Evolutionary conservation across 2,797 vertebrate genomes (phyloP).

Genomic region (Tokudaia muenninki): DNA sequence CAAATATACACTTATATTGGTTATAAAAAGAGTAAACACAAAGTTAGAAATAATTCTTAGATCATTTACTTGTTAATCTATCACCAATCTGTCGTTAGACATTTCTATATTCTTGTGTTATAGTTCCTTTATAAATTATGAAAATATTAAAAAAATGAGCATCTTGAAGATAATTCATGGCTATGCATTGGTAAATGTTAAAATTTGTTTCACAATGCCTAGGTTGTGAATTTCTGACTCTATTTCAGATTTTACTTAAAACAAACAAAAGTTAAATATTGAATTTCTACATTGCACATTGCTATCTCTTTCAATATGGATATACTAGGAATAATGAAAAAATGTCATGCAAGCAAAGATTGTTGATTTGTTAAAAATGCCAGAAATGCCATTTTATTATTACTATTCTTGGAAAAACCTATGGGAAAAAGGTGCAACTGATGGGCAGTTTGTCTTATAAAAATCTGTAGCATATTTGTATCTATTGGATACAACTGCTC

Average conservation of each 20-base stretch:
- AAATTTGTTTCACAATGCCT: background rate
- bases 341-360: background rate
- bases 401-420: background rate
- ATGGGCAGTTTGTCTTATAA: background rate
- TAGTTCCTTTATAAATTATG: background rate
- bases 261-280: background rate
- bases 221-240: background rate
- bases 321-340: background rate
- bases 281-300: background rate
- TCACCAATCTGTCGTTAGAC: background rate
- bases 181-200: background rate
- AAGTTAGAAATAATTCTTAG: background rate
- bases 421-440: background rate
- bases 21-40: background rate
- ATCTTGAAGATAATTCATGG: background rate
- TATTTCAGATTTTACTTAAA: constrained; percentile 4
- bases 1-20: background rate
- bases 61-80: background rate
- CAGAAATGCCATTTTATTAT: background rate
- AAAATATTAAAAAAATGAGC: background rate
- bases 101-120: background rate
- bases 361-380: background rate
- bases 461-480: background rate
- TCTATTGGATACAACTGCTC: background rate
- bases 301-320: background rate